Conservation (phyloP, 2,888 invertebrate species). For the Meandrusa payeni region DNA sequence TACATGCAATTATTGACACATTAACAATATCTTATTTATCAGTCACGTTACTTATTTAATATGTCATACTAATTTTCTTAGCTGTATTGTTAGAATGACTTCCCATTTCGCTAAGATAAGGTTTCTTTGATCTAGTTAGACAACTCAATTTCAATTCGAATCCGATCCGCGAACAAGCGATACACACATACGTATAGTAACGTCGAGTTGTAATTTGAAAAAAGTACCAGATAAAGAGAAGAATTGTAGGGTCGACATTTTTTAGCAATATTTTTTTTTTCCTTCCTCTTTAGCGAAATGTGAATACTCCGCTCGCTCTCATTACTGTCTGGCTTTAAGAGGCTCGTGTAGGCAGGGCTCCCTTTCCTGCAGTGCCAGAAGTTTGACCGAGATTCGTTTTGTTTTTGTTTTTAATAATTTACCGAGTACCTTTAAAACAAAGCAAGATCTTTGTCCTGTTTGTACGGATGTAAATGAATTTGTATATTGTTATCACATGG, state of each 20-base stretch:
- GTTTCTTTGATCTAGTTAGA: not conserved
- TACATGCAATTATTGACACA: no score
- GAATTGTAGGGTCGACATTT: constrained; percentile 16
- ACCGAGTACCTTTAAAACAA: constrained; percentile 8
- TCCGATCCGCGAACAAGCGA: not conserved
- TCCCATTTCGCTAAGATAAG: no score
- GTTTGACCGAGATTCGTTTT: constrained; percentile 23
- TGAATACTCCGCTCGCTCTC: constrained; percentile 24
- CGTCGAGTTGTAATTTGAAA: not conserved
- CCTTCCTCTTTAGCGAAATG: constrained; percentile 22
- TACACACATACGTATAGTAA: not conserved
- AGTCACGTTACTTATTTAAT: no score
- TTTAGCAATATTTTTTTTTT: constrained; percentile 19
- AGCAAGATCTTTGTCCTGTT: not conserved
- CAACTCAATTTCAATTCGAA: not conserved
- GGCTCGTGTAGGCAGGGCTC: constrained; percentile 20
- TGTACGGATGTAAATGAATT: constrained; percentile 1
- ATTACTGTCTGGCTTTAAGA: constrained; percentile 26
- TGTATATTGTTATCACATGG: no score
- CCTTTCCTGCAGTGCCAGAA: constrained; percentile 21
- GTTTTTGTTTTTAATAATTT: constrained; percentile 21
- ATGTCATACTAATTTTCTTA: no score
- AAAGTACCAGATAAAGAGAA: constrained; percentile 1
- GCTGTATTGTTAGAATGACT: no score
- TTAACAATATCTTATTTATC: no score